Evolutionary conservation across 2,888 invertebrate species (phyloP).

Genomic region (Hipparchia semele): DNA sequence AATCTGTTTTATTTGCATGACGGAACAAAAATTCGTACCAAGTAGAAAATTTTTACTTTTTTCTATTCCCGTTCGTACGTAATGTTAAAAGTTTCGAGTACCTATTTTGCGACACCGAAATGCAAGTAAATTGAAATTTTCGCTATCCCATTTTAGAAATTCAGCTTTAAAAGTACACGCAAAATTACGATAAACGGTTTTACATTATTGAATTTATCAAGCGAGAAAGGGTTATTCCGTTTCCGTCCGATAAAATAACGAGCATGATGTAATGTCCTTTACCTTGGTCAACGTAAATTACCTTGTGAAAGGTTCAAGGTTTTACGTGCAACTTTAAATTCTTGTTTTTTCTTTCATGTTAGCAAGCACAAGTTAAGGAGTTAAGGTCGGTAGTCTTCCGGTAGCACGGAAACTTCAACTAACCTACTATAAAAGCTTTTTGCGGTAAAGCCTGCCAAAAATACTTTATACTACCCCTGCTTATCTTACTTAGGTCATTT

Average conservation of each 20-base stretch:
- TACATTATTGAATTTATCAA: no score
- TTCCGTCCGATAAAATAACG: not conserved
- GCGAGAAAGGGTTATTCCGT: not conserved
- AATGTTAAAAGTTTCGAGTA: not conserved
- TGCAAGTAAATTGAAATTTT: conserved; percentile 1
- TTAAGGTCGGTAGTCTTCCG: not conserved
- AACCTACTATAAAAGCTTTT: no score
- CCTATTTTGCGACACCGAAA: not conserved
- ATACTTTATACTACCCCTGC: no score
- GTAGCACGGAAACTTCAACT: not conserved
- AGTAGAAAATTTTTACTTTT: not conserved
- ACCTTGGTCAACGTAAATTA: not conserved
- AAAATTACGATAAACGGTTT: not conserved
- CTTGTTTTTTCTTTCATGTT: not conserved
- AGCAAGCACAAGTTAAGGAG: not conserved
- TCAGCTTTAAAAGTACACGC: not conserved
- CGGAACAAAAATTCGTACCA: not conserved
- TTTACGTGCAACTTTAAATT: not conserved
- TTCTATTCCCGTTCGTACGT: not conserved
- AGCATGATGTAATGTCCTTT: not conserved
- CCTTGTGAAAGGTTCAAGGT: not conserved
- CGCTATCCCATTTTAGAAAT: not conserved
- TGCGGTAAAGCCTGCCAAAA: no score
- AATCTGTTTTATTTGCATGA: not conserved
- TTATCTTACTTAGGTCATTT: no score